Evolutionary conservation across 2,888 invertebrate genomes (phyloP).

Genomic region (Melanchra persicariae): DNA sequence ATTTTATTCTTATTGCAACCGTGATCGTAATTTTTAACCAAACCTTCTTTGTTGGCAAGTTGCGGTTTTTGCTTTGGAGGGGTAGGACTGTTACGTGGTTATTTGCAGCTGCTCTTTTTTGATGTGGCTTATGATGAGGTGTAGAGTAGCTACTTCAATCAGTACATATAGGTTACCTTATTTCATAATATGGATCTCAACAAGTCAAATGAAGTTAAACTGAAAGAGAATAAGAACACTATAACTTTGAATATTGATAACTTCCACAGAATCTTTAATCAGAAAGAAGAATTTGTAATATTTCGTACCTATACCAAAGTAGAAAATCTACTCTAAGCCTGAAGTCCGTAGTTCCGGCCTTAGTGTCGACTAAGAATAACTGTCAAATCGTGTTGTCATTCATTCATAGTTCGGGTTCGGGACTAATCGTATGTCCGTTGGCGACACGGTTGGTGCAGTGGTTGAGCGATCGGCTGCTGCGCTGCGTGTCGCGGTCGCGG

Average conservation of each 20-base stretch:
- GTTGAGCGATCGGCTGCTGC: no score
- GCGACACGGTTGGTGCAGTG: no score
- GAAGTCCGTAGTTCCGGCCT: no score
- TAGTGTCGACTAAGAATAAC: no score
- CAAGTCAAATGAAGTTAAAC: neutral
- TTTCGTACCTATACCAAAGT: no score
- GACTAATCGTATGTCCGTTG: no score
- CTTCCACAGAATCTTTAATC: neutral
- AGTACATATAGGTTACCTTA: neutral
- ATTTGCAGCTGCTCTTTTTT: constrained; percentile 30
- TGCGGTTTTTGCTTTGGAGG: constrained; percentile 33
- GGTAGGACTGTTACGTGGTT: constrained; percentile 22
- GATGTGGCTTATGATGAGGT: constrained; percentile 9
- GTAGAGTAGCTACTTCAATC: neutral
- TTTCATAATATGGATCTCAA: neutral
- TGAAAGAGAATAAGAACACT: neutral
- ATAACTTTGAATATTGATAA: neutral
- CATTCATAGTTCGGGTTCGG: no score
- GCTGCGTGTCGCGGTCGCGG: no score
- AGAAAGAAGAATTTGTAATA: neutral
- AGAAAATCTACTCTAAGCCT: no score
- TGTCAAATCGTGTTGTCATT: no score
- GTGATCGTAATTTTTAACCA: constrained; percentile 59
- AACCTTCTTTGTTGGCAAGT: constrained; percentile 47
- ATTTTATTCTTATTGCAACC: constrained; percentile 48